Evolutionary conservation across 35 echinoderm and acorn worm genomes (phyloP).

Genomic region (Chiridota heheva): DNA sequence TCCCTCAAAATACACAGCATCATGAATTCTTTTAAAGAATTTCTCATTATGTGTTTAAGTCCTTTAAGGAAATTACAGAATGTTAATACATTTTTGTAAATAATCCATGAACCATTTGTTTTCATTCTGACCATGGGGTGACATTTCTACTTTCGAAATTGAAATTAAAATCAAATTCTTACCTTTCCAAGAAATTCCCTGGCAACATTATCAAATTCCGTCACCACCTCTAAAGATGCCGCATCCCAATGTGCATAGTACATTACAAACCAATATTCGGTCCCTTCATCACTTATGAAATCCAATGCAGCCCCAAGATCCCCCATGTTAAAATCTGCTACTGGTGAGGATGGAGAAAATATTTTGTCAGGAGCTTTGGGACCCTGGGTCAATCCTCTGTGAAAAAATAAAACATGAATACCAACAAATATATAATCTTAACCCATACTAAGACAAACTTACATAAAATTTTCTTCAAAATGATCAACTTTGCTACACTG

Average conservation of each 20-base stretch:
- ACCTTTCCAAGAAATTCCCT: conserved; percentile 53
- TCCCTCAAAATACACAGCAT: too few species aligned
- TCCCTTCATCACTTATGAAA: conserved; percentile 34
- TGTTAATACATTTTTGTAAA: too few species aligned
- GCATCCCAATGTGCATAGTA: conserved; percentile 99
- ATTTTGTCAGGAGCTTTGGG: conserved; percentile 21
- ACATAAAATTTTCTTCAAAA: too few species aligned
- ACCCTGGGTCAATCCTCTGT: conserved; percentile 25
- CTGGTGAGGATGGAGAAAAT: conserved; percentile 51
- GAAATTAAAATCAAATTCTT: not conserved
- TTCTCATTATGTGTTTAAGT: too few species aligned
- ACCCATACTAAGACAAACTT: too few species aligned
- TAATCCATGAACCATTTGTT: too few species aligned
- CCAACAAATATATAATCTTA: not conserved
- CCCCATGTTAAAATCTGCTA: conserved; percentile 72
- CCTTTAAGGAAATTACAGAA: too few species aligned
- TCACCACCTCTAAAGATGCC: conserved; percentile 57
- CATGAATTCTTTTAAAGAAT: too few species aligned
- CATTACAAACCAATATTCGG: conserved; percentile 82
- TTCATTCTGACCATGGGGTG: too few species aligned
- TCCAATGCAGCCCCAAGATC: conserved; percentile 48
- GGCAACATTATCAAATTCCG: conserved; percentile 75
- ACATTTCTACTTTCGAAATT: too few species aligned
- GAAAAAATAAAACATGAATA: not conserved
- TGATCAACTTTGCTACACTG: too few species aligned